Conservation (phyloP, 2,113 vertebrate species). For the Panthera tigris region DNA sequence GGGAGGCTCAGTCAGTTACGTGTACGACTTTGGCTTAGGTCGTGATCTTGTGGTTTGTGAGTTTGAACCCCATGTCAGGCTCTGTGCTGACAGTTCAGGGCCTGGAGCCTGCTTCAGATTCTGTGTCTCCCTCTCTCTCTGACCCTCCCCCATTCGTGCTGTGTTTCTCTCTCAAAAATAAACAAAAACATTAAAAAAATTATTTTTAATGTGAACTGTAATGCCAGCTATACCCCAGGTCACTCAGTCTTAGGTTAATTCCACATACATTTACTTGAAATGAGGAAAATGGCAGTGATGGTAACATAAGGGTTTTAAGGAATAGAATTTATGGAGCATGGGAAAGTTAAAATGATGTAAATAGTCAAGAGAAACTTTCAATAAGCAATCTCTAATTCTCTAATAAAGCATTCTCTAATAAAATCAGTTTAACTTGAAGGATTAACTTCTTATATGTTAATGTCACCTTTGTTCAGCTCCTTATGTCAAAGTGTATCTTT, state of each 20-base stretch:
- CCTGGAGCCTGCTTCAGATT: no score
- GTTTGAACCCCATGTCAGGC: no score
- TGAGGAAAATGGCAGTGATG: background rate
- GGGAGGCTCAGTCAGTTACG: no score
- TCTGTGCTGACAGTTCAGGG: no score
- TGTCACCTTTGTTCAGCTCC: slow-evolving; percentile 88
- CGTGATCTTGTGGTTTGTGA: no score
- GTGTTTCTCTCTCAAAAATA: no score
- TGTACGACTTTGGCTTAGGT: no score
- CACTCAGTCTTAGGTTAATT: background rate
- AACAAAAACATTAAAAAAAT: no score
- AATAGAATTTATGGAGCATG: background rate
- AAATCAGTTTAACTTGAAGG: background rate
- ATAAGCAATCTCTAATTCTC: background rate
- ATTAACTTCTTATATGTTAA: slow-evolving; percentile 9
- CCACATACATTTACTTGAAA: background rate
- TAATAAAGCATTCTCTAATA: background rate
- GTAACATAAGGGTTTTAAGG: background rate
- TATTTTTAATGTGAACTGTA: background rate
- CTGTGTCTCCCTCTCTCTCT: no score
- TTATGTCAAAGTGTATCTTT: slow-evolving; percentile 97
- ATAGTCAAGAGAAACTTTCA: background rate
- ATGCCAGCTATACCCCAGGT: background rate
- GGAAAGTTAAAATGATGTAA: background rate
- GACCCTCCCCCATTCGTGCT: no score